Evolutionary conservation across 1,140 invertebrate genomes (phyloP).

Genomic region (Cotesia chilonis): DNA sequence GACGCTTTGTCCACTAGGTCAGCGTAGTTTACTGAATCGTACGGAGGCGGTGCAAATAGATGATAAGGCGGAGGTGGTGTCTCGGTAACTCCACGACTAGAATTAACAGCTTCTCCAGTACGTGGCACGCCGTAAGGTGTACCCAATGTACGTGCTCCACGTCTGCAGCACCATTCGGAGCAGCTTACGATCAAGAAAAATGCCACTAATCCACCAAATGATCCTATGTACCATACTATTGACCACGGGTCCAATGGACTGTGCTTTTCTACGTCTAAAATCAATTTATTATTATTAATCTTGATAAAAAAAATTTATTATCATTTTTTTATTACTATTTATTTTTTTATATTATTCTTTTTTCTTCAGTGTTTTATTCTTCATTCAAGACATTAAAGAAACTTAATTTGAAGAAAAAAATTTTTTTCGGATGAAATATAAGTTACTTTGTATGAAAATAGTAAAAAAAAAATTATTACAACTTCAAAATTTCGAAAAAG

Average conservation of each 20-base stretch:
- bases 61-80: slow-evolving; percentile 70
- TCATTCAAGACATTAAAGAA: too few species aligned
- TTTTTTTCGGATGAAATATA: too few species aligned
- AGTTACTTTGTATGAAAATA: too few species aligned
- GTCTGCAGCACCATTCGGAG: slow-evolving; percentile 69
- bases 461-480: too few species aligned
- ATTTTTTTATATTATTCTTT: too few species aligned
- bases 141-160: slow-evolving; percentile 47
- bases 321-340: too few species aligned
- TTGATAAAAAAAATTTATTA: slow-evolving; percentile 4
- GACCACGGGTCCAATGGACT: slow-evolving; percentile 67
- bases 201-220: slow-evolving; percentile 69
- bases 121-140: slow-evolving; percentile 50
- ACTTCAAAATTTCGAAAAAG: too few species aligned
- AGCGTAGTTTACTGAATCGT: slow-evolving; percentile 66
- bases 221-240: slow-evolving; percentile 71
- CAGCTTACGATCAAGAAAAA: slow-evolving; percentile 72
- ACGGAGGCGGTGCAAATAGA: slow-evolving; percentile 69
- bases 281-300: slow-evolving; percentile 35
- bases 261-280: slow-evolving; percentile 46
- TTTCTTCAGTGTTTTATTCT: too few species aligned
- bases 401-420: too few species aligned
- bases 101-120: slow-evolving; percentile 38
- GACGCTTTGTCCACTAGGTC: slow-evolving; percentile 55
- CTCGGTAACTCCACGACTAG: slow-evolving; percentile 50